phyloP scores from a whole-genome alignment of 1,140 invertebrate genomes.

The Delia radicum region DNA sequence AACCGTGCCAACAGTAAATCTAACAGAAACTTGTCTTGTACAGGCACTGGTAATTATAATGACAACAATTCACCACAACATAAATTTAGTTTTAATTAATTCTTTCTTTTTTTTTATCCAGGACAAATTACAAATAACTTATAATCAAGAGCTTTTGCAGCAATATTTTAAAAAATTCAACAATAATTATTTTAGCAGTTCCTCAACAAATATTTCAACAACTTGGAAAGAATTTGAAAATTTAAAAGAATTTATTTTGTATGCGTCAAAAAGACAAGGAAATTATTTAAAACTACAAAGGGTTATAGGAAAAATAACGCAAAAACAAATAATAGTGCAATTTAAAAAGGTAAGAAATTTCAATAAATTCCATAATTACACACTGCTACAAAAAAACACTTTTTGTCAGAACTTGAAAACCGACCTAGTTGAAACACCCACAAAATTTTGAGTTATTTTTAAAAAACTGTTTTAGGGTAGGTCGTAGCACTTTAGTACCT shows the following conservation, averaged over 20 bases:
- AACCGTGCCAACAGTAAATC: constrained; percentile 40
- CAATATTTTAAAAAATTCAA: constrained; percentile 33
- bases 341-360: constrained; percentile 42
- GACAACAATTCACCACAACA: not conserved
- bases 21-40: constrained; percentile 44
- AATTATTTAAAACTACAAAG: constrained; percentile 46
- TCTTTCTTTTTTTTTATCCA: constrained; percentile 9
- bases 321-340: constrained; percentile 43
- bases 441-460: no score
- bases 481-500: no score
- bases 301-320: constrained; percentile 41
- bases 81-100: not conserved
- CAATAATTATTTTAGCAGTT: not conserved
- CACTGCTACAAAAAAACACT: no score
- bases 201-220: constrained; percentile 21
- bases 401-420: no score
- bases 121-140: constrained; percentile 47
- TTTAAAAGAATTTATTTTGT: constrained; percentile 43
- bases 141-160: constrained; percentile 41
- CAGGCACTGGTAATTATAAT: constrained; percentile 38
- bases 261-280: constrained; percentile 45
- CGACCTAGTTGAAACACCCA: no score
- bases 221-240: constrained; percentile 27
- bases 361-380: no score
- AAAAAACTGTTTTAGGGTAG: no score